A percentile compares a stretch with the other conserved stretches of the same genome.
phyloP scores from a whole-genome alignment of 2,113 vertebrate species.

The Struthio camelus region DNA sequence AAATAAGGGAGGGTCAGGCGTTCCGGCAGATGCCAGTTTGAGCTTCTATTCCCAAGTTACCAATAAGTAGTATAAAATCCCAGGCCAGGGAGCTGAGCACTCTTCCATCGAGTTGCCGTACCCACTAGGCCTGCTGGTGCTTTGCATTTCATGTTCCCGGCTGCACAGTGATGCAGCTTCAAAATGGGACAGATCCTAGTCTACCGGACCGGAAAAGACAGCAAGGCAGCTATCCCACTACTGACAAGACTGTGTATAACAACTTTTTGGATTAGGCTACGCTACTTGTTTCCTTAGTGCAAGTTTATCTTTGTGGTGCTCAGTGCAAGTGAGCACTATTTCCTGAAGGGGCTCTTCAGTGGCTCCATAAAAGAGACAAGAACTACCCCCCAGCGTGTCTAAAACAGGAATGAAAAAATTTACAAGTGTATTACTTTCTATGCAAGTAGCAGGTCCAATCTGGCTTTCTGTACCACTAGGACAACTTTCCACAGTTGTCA shows the following conservation, averaged over 20 bases:
- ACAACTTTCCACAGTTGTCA: constrained; percentile 2
- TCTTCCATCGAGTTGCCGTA: neutral
- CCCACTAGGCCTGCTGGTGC: neutral
- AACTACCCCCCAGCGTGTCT: neutral
- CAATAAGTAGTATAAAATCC: neutral
- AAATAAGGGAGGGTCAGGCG: neutral
- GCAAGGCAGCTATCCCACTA: neutral
- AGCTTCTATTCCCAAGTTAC: neutral
- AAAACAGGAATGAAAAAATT: neutral
- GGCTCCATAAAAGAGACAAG: neutral
- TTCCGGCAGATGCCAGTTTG: neutral
- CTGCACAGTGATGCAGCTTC: neutral
- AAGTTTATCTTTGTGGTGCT: neutral
- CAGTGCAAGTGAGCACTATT: neutral
- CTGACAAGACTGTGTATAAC: neutral
- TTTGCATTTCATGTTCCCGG: neutral
- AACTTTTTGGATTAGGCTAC: neutral
- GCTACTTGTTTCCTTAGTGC: neutral
- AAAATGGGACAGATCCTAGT: neutral
- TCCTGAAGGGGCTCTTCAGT: neutral
- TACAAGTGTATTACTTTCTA: neutral
- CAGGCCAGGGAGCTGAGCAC: neutral
- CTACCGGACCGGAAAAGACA: neutral
- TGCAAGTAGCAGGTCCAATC: neutral
- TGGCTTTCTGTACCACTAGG: neutral